Conservation (phyloP, 1,140 invertebrate species). For the Chrysoperla carnea region DNA sequence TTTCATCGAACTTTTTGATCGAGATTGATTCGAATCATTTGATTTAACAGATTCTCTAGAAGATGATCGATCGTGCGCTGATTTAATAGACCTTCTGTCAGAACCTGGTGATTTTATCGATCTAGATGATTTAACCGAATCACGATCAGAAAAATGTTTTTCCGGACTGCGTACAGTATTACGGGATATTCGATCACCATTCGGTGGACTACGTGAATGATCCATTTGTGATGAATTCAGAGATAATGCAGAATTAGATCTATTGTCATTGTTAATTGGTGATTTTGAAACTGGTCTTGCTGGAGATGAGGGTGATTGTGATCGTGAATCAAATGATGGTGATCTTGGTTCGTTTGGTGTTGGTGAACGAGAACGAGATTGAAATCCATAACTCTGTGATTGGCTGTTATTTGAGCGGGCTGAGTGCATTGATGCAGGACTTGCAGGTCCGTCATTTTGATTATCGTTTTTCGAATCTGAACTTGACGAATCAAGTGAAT, state of each 20-base stretch:
- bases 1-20: neutral
- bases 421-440: neutral
- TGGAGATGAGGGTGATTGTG: neutral
- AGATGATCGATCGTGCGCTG: neutral
- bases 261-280: conserved; percentile 3
- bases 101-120: neutral
- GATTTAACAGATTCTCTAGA: neutral
- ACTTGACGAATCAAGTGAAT: conserved; percentile 18
- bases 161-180: conserved; percentile 1
- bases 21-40: neutral
- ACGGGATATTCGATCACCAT: conserved; percentile 1
- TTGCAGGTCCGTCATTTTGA: conserved; percentile 2
- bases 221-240: conserved; percentile 13
- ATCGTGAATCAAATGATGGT: neutral
- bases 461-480: conserved; percentile 12
- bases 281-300: neutral
- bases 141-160: neutral
- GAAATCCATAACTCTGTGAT: too few species aligned
- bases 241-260: conserved; percentile 7
- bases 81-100: neutral
- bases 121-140: neutral
- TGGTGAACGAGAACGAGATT: too few species aligned
- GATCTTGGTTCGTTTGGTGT: neutral
- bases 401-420: neutral
- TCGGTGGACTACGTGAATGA: conserved; percentile 4